A percentile compares a stretch with the other conserved stretches of the same genome.
phyloP scores from a whole-genome alignment of 2,113 vertebrate species.

The Calyptomena viridis region DNA sequence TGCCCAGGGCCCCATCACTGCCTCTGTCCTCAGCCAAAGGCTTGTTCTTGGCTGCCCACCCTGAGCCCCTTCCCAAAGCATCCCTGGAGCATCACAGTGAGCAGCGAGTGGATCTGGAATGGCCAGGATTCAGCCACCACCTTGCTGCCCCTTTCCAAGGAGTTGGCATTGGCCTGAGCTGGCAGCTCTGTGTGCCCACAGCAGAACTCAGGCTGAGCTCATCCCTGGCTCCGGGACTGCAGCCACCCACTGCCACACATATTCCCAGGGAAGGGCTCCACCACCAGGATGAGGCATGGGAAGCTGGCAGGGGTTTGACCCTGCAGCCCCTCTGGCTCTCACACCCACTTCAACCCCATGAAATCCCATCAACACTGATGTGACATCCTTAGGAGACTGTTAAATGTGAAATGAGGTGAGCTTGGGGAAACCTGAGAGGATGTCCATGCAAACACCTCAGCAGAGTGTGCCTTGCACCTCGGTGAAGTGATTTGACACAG shows the following conservation, averaged over 20 bases:
- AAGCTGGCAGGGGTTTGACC: neutral
- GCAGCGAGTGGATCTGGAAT: rapidly evolving
- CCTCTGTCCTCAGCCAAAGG: neutral
- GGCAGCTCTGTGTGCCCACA: neutral
- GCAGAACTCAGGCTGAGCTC: neutral
- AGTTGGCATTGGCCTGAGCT: rapidly evolving
- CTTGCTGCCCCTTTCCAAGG: neutral
- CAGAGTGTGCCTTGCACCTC: neutral
- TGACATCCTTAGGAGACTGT: rapidly evolving
- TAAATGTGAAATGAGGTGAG: neutral
- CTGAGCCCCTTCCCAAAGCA: neutral
- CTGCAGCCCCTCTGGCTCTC: neutral
- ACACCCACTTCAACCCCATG: rapidly evolving
- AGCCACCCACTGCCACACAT: neutral
- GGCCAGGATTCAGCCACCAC: rapidly evolving
- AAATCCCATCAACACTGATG: neutral
- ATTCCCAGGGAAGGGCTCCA: neutral
- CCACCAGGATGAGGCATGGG: neutral
- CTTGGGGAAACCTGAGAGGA: neutral
- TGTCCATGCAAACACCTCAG: neutral
- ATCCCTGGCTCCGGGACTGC: neutral
- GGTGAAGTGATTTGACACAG: neutral
- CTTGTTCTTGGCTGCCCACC: neutral
- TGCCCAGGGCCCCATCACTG: rapidly evolving
- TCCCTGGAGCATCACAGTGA: neutral